A percentile compares a stretch with the other conserved stretches of the same genome.
These are phyloP conservation scores for Catocala fraxini DNA, from an alignment of 2,888 invertebrate genomes.

Conservation along the genomic window DNA sequence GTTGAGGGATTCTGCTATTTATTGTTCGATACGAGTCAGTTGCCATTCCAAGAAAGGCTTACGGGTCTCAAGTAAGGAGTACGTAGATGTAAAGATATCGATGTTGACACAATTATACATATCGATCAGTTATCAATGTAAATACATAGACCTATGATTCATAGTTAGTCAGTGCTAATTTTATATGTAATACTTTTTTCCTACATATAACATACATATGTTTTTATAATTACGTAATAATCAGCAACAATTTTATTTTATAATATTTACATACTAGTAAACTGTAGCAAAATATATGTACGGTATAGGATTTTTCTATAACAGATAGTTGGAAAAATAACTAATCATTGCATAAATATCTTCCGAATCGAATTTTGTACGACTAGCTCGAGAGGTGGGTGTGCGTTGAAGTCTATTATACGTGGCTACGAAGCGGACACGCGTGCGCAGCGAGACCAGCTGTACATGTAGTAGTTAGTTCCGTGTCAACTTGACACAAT, in stretches of 20 bases:
- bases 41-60: slow-evolving; percentile 69
- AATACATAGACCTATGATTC: too few relatives aligned
- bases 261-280: too few relatives aligned
- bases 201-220: too few relatives aligned
- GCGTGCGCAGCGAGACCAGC: slow-evolving; percentile 35
- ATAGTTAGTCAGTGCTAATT: too few relatives aligned
- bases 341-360: slow-evolving; percentile 10
- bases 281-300: neutral
- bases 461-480: slow-evolving; percentile 37
- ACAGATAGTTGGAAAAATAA: slow-evolving; percentile 7
- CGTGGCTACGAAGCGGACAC: slow-evolving; percentile 34
- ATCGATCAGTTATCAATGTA: too few relatives aligned
- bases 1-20: slow-evolving; percentile 84
- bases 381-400: slow-evolving; percentile 3
- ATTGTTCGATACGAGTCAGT: slow-evolving; percentile 80
- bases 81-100: neutral
- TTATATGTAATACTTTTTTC: too few relatives aligned
- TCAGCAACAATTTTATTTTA: too few relatives aligned
- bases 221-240: too few relatives aligned
- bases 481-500: slow-evolving; percentile 44
- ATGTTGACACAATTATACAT: neutral
- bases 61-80: slow-evolving; percentile 56
- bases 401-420: slow-evolving; percentile 71
- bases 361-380: slow-evolving; percentile 15
- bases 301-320: neutral